Conservation (phyloP, 1,140 invertebrate species). For the Harlomillsia oculata region DNA sequence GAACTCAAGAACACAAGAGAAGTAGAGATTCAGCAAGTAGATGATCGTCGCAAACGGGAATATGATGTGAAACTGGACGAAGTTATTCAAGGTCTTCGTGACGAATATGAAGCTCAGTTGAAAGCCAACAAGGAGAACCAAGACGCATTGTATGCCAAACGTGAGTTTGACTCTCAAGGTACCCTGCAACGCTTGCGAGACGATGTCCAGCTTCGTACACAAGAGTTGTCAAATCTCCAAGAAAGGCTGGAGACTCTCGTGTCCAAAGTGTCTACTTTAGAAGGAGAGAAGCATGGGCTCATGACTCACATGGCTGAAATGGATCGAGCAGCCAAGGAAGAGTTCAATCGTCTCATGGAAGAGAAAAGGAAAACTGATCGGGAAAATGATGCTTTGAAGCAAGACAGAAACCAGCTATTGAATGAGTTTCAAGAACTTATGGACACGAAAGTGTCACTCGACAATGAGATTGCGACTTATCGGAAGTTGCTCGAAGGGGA, state of each 20-base stretch:
- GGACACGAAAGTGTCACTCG: constrained; percentile 81
- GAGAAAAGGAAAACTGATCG: no score
- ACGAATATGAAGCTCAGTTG: constrained; percentile 45
- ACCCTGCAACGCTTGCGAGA: constrained; percentile 25
- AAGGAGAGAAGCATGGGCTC: constrained; percentile 29
- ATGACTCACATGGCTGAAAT: no score
- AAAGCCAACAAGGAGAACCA: constrained; percentile 41
- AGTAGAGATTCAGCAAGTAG: constrained; percentile 46
- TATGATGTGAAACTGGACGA: constrained; percentile 49
- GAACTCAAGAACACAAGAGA: constrained; percentile 43
- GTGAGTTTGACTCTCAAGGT: constrained; percentile 26
- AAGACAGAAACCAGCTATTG: constrained; percentile 73
- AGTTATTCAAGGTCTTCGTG: constrained; percentile 44
- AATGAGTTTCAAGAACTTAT: constrained; percentile 93
- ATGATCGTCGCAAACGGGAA: constrained; percentile 42
- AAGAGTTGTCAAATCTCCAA: constrained; percentile 2
- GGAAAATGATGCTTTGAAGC: constrained; percentile 67
- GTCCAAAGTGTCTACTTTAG: constrained; percentile 17
- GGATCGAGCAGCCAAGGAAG: no score
- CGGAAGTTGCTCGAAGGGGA: constrained; percentile 76
- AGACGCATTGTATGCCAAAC: constrained; percentile 34
- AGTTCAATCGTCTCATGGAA: no score
- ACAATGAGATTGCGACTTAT: constrained; percentile 94
- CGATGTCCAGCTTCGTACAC: neutral
- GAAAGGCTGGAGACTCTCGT: constrained; percentile 3